Conservation (phyloP, 2,888 invertebrate genomes). For the Andrena dorsata region DNA sequence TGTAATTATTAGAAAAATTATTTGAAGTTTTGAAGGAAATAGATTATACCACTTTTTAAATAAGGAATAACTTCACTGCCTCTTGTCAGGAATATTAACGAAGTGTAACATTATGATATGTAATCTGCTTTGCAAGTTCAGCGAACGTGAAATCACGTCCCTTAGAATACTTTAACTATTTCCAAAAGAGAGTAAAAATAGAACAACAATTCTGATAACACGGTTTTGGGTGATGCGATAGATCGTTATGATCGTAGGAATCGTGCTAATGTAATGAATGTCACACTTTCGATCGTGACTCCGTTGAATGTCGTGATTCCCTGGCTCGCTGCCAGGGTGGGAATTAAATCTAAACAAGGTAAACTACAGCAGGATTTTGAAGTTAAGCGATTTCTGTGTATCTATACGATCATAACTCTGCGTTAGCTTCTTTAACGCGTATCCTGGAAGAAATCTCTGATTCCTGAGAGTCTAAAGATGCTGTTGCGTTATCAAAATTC, state of each 20-base stretch:
- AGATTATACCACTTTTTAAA: not conserved
- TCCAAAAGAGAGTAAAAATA: not conserved
- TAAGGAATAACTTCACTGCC: not conserved
- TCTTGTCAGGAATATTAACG: not conserved
- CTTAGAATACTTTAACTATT: not conserved
- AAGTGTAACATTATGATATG: not conserved
- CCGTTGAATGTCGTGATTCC: slow-evolving; percentile 28
- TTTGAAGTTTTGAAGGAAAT: not conserved
- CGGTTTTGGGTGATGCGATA: slow-evolving; percentile 7
- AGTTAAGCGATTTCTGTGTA: slow-evolving; percentile 39
- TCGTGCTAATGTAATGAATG: slow-evolving; percentile 33
- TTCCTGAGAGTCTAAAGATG: no score
- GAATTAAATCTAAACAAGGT: slow-evolving; percentile 67
- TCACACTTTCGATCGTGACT: slow-evolving; percentile 35
- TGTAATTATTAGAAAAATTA: not conserved
- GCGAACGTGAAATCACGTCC: slow-evolving; percentile 1
- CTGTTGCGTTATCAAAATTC: no score
- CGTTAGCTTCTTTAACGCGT: slow-evolving; percentile 11
- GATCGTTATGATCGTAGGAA: slow-evolving; percentile 12
- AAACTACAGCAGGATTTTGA: slow-evolving; percentile 33
- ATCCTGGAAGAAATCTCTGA: not conserved
- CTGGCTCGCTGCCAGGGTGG: slow-evolving; percentile 54
- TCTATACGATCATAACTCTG: slow-evolving; percentile 27
- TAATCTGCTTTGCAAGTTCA: not conserved
- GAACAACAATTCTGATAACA: slow-evolving; percentile 15